phyloP scores from a whole-genome alignment of 2,113 vertebrate genomes.

The Chaetura pelagica region DNA sequence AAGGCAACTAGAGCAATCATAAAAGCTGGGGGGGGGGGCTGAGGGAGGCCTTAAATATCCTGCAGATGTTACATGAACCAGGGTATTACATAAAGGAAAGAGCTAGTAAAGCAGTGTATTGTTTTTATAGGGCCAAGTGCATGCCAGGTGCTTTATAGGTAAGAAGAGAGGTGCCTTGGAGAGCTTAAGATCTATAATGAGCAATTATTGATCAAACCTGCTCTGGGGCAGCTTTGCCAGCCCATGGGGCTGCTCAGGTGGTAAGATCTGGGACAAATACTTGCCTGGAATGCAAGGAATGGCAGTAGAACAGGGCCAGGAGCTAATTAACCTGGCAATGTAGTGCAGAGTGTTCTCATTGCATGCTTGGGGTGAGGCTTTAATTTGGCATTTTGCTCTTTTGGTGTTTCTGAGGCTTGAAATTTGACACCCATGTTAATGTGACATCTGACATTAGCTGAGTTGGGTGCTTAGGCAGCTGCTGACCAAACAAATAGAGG shows the following conservation, averaged over 20 bases:
- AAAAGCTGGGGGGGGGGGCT: not conserved
- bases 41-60: not conserved
- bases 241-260: not conserved
- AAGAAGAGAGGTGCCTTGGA: not conserved
- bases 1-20: not conserved
- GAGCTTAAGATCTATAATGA: not conserved
- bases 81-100: not conserved
- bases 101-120: not conserved
- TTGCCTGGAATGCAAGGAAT: not conserved
- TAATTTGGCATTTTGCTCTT: not conserved
- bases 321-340: slow-evolving; percentile 34
- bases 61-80: slow-evolving; percentile 23
- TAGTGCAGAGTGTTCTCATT: not conserved
- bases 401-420: not conserved
- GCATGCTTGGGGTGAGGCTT: not conserved
- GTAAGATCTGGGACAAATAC: slow-evolving; percentile 43
- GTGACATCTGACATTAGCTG: not conserved
- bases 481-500: not conserved
- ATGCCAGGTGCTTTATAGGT: not conserved
- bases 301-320: not conserved
- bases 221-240: not conserved
- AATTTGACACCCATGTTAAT: not conserved
- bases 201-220: not conserved
- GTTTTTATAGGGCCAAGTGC: not conserved
- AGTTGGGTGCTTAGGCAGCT: slow-evolving; percentile 9